A percentile compares a stretch with the other conserved stretches of the same genome.
Conservation (phyloP, 2,113 vertebrate genomes). For the Pagrus major region DNA sequence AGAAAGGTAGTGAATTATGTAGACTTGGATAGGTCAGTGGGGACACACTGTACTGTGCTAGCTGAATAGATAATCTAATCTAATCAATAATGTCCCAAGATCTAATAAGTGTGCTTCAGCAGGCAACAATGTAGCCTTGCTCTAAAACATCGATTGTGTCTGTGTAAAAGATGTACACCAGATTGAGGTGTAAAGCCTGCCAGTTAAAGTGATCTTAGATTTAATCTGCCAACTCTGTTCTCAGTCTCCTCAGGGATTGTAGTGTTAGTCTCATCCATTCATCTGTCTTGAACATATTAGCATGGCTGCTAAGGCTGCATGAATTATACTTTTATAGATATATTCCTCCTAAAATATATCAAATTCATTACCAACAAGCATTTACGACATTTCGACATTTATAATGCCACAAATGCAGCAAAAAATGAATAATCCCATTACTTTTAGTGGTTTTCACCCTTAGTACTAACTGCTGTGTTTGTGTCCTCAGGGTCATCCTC, state of each 20-base stretch:
- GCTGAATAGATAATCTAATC: slow-evolving; percentile 50
- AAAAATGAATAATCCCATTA: no score
- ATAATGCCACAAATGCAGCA: not conserved
- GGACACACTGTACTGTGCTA: slow-evolving; percentile 32
- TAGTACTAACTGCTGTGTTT: no score
- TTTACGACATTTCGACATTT: no score
- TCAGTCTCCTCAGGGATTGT: no score
- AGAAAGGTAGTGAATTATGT: slow-evolving; percentile 4
- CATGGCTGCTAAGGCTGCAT: not conserved
- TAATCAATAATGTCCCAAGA: slow-evolving; percentile 50
- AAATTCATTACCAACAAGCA: not conserved
- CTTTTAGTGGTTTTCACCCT: no score
- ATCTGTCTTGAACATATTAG: not conserved
- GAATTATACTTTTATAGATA: not conserved
- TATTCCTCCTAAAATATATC: not conserved
- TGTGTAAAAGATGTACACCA: not conserved
- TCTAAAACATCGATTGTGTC: slow-evolving; percentile 10
- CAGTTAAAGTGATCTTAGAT: not conserved
- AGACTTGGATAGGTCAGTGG: slow-evolving; percentile 6
- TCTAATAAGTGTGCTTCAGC: slow-evolving; percentile 26
- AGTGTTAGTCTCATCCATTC: not conserved
- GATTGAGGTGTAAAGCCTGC: not conserved
- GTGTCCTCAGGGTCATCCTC: slow-evolving; percentile 90
- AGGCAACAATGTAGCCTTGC: not conserved
- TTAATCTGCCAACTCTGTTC: not conserved